phyloP scores from a whole-genome alignment of 2,888 invertebrate species.

The Camponotus fellah region DNA sequence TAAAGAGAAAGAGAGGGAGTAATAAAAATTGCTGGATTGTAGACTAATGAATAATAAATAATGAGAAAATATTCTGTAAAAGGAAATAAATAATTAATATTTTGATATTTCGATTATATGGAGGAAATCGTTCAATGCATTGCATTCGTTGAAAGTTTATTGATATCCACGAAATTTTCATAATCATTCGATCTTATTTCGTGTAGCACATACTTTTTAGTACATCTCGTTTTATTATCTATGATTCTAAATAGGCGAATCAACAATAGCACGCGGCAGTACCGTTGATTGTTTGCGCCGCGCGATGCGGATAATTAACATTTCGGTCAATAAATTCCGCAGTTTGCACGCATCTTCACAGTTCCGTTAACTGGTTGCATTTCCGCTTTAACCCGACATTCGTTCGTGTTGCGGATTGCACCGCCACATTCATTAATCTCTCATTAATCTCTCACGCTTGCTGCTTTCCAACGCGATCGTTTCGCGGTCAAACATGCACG shows the following conservation, averaged over 20 bases:
- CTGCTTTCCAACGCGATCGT: slow-evolving; percentile 13
- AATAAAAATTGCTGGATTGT: not conserved
- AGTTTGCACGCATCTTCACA: slow-evolving; percentile 15
- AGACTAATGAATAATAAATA: slow-evolving; percentile 10
- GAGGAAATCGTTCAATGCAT: not conserved
- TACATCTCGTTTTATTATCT: not conserved
- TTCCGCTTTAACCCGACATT: slow-evolving; percentile 29
- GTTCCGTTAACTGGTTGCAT: slow-evolving; percentile 29
- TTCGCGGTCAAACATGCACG: slow-evolving; percentile 45
- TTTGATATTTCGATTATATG: slow-evolving; percentile 4
- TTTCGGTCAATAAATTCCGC: slow-evolving; percentile 39
- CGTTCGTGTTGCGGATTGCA: slow-evolving; percentile 5
- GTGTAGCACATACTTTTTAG: not conserved
- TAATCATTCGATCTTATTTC: not conserved
- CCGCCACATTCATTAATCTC: slow-evolving; percentile 44
- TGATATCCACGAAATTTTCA: not conserved
- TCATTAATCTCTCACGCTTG: slow-evolving; percentile 52
- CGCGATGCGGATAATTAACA: slow-evolving; percentile 38
- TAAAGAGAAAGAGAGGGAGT: too few species aligned
- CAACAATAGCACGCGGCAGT: not conserved
- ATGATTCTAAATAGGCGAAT: not conserved
- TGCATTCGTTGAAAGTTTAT: not conserved
- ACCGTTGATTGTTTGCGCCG: slow-evolving; percentile 2
- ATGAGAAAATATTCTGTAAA: not conserved
- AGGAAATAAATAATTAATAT: not conserved